Base-by-base conservation (phyloP, 2,113 vertebrate genomes). In the Gobio gobio region DNA sequence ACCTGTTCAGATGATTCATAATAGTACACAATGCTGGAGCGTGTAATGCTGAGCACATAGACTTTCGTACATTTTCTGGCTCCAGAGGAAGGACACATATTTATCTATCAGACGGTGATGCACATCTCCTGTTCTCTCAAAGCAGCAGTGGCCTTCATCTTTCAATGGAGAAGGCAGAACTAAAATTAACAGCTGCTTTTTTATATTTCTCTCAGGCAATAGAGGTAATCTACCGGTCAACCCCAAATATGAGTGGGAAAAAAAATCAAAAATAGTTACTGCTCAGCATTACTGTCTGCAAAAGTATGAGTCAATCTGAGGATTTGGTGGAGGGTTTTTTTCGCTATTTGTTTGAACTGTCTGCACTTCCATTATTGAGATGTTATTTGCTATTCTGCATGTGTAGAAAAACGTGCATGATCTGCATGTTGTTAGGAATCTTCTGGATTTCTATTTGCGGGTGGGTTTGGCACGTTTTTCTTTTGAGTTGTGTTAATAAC, bases 91-190 rank as follows among this genome's bases (percentile, higher is more conserved):
- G 73, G 59, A 54, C 68, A 70, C 68, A 75, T 56, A 63, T 82
- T 84, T 82, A 81, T 88, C 59, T 77, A 76, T 80, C 76, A 49
- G 61, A 81, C 51, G 59, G 49, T 66, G 61, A 79, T 73, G 84
- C 63, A 66, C 82, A 78, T 49, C 47, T 66, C 36, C 70, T 76
- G 61, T 66, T 77, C 83, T 81, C 74, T 75, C 14, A 74, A 74
- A 86, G 78, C 70, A 63, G 49, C 40, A 64, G 77, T 76, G 68
- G 59, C 82, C 82, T 88, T 77, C 49, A 77, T 77, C 82, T 85
- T 85, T 86, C 83, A 83, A 75, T 51, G 54, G 36, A 83, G 78
- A 72, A 56, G 73, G 45, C 83, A 68, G 43, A 26, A 78, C 14
- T 22, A 63, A 83, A 86, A 86, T 72, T 45, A 83, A 64, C 54